These are phyloP conservation scores for Yponomeuta evonymella DNA, from an alignment of 2,888 invertebrate species.

Conservation along the genomic window DNA sequence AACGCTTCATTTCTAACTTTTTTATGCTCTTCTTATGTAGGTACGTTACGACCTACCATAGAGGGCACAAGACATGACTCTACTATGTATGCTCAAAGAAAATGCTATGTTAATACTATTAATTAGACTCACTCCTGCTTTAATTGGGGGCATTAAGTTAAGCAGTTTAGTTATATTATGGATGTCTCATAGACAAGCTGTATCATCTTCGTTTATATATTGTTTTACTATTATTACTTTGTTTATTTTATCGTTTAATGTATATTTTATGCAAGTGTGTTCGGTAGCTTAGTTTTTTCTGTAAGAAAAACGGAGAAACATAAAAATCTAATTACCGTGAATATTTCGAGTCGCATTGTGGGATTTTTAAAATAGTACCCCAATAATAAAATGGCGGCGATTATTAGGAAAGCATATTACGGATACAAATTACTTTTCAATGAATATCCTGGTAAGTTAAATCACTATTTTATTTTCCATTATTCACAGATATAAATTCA, in stretches of 20 bases:
- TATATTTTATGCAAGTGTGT: too few relatives aligned
- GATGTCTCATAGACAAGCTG: slow-evolving; percentile 8
- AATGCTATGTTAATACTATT: slow-evolving; percentile 19
- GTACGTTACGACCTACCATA: neutral
- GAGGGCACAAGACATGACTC: neutral
- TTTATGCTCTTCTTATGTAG: neutral
- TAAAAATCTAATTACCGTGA: neutral
- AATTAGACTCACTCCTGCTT: slow-evolving; percentile 13
- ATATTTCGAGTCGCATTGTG: neutral
- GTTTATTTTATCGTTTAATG: neutral
- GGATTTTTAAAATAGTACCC: neutral
- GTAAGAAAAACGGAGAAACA: neutral
- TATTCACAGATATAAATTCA: too few relatives aligned
- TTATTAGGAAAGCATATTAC: slow-evolving; percentile 43
- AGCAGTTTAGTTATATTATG: slow-evolving; percentile 1
- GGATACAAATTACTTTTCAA: slow-evolving; percentile 50
- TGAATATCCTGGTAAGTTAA: slow-evolving; percentile 50
- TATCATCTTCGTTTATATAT: neutral
- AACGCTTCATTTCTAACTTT: too few relatives aligned
- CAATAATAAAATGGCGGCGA: slow-evolving; percentile 43
- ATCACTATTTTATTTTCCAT: neutral
- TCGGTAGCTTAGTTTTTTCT: too few relatives aligned
- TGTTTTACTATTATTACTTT: neutral
- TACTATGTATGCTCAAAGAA: neutral
- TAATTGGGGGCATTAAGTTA: slow-evolving; percentile 16